Evolutionary conservation across 2,113 vertebrate species (phyloP).

Genomic region (Natator depressus): DNA sequence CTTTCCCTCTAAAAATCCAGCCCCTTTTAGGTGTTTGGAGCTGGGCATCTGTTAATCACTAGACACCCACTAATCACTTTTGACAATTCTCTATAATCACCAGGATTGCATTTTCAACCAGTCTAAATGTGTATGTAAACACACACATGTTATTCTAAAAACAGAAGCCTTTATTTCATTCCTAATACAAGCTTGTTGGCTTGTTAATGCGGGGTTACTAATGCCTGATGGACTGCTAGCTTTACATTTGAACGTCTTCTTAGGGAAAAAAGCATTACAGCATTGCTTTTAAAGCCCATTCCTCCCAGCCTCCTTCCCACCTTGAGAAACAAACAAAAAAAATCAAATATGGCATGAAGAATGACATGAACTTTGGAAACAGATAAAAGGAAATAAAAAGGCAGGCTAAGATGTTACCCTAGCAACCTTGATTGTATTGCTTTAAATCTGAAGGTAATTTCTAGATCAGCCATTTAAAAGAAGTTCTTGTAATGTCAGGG

Average conservation of each 20-base stretch:
- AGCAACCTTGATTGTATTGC: slow-evolving; percentile 61
- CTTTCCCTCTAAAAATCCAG: neutral
- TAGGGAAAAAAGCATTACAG: neutral
- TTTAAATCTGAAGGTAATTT: slow-evolving; percentile 72
- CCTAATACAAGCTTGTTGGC: neutral
- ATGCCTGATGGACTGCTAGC: neutral
- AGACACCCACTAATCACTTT: slow-evolving; percentile 8
- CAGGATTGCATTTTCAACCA: neutral
- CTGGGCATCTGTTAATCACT: neutral
- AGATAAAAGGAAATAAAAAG: slow-evolving; percentile 31
- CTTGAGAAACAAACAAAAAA: neutral
- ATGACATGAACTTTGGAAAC: neutral
- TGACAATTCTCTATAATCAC: neutral
- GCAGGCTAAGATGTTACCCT: slow-evolving; percentile 66
- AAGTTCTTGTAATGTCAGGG: slow-evolving; percentile 50
- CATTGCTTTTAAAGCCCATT: neutral
- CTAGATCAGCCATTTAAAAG: slow-evolving; percentile 65
- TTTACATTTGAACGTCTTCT: neutral
- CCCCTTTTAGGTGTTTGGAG: neutral
- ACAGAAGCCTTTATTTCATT: neutral
- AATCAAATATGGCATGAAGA: rapidly evolving
- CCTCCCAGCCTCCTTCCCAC: neutral
- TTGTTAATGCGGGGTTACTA: neutral
- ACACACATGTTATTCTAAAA: neutral
- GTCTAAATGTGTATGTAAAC: neutral